Conservation (phyloP, 2,888 invertebrate species). For the Conops quadrifasciatus region DNA sequence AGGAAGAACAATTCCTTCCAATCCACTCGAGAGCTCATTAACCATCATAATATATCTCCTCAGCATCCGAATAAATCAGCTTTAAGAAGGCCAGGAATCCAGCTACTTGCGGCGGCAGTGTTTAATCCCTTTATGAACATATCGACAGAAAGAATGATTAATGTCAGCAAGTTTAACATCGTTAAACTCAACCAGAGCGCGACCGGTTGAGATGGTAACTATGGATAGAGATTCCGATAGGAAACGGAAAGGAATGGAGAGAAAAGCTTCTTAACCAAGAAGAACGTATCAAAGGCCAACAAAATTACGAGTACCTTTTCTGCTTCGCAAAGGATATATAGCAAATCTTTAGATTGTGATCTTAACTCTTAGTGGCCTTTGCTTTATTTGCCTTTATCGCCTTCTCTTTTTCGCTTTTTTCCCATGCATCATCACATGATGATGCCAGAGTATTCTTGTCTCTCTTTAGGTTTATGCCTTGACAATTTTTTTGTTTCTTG, state of each 20-base stretch:
- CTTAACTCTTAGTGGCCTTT: conserved; percentile 1
- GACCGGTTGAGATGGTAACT: background rate
- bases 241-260: background rate
- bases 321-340: background rate
- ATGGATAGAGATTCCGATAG: background rate
- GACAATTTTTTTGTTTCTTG: conserved; percentile 6
- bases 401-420: background rate
- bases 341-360: background rate
- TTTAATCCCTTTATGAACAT: conserved; percentile 44
- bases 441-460: too few species aligned
- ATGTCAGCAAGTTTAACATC: conserved; percentile 45
- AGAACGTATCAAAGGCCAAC: background rate
- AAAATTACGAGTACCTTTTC: background rate
- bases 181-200: conserved; percentile 36
- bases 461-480: background rate
- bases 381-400: background rate
- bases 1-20: background rate
- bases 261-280: conserved; percentile 5
- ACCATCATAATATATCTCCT: conserved; percentile 27
- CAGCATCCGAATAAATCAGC: conserved; percentile 36
- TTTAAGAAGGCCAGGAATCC: conserved; percentile 28
- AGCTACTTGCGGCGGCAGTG: conserved; percentile 20
- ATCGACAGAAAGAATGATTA: conserved; percentile 46
- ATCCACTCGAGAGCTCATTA: conserved; percentile 13
- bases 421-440: background rate